Base-by-base conservation (phyloP, 1,140 invertebrate species). In the Sipha flava region DNA sequence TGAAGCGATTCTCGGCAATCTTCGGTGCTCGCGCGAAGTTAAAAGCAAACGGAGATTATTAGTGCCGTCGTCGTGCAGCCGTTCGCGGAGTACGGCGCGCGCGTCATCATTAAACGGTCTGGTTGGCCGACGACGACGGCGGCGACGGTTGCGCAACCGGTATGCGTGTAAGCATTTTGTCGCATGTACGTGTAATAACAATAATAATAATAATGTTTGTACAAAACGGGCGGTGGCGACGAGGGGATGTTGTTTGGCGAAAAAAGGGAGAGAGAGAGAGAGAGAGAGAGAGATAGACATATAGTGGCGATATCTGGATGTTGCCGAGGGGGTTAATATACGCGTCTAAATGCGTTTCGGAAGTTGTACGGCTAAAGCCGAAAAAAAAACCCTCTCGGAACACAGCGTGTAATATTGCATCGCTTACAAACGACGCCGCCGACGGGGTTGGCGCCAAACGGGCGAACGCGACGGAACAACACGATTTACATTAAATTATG, bases 51-150 rank as follows among this genome's bases (percentile, higher is more conserved):
- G n/a, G n/a, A n/a, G n/a, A n/a, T n/a, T n/a, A n/a, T n/a, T n/a
- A n/a, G n/a, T n/a, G n/a, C n/a, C n/a, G n/a, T n/a, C n/a, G n/a
- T n/a, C n/a, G n/a, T n/a, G 54, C n/a, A 3, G 54, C 26, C 2
- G 45, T 45, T 45, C 47, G 10, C 12, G 29, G n/a, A n/a, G n/a
- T 49, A n/a, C 18, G 16, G 26, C 54, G 43, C 40, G 64, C 23
- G 34, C n/a, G n/a, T n/a, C n/a, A n/a, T 59, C 73, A 77, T 77
- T 77, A 77, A 77, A 77, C 37, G 73, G 52, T 77, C 21, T 77
- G 43, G 70, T 75, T 75, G 62, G 62, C 62, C 62, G 29, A 21
- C 31, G n/a, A n/a, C 9, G 49, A n/a, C 43, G 6, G 21, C 12
- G 49, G 49, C 14, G 49, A 52, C n/a, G 14, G 21, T 52, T 52